A percentile compares a stretch with the other conserved stretches of the same genome.
phyloP scores from a whole-genome alignment of 2,797 vertebrate genomes.

The Sciaenops ocellatus region DNA sequence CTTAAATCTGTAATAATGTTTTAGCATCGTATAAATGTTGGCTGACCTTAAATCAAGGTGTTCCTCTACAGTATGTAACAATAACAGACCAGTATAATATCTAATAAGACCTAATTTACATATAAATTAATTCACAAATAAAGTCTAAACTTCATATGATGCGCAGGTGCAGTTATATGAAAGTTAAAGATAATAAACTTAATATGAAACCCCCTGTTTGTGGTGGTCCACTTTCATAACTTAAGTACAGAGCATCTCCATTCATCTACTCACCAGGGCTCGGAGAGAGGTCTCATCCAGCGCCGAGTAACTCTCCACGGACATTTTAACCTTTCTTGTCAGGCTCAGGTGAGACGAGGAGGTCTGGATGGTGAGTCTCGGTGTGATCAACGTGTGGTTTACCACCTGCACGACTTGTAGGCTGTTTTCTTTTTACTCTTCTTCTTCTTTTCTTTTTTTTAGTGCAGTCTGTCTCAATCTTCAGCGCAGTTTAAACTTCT shows the following conservation, averaged over 20 bases:
- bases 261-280: constrained; percentile 87
- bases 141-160: not conserved
- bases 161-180: not conserved
- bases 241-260: constrained; percentile 9
- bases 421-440: not conserved
- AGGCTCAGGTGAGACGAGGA: constrained; percentile 51
- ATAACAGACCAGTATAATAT: not conserved
- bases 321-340: constrained; percentile 75
- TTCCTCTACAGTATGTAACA: not conserved
- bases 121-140: not conserved
- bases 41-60: not conserved
- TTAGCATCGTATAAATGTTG: not conserved
- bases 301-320: constrained; percentile 85
- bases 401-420: constrained; percentile 65
- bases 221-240: not conserved
- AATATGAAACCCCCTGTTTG: not conserved
- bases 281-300: constrained; percentile 90
- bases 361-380: not conserved
- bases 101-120: not conserved
- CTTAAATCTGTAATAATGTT: not conserved
- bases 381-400: constrained; percentile 23
- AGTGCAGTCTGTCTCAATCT: not conserved
- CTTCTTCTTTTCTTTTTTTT: not conserved
- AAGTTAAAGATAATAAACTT: not conserved
- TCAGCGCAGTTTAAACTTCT: not conserved